Percentiles rank a stretch among this genome's conserved stretches.
Evolutionary conservation across 1,140 invertebrate genomes (phyloP).

Genomic region (Hydropsyche tenuis): DNA sequence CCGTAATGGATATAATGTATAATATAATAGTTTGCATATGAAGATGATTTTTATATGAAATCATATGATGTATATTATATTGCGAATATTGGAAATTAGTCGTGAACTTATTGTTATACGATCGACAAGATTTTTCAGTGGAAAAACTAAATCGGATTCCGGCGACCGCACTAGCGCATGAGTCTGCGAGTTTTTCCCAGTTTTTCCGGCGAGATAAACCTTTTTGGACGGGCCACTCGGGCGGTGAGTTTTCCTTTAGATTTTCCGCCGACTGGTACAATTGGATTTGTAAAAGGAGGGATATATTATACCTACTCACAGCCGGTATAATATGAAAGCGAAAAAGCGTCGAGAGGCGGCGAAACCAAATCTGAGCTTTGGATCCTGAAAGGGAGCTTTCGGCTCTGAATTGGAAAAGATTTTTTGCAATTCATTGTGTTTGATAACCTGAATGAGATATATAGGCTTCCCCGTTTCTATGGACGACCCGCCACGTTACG

Average conservation of each 20-base stretch:
- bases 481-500: constrained; percentile 29
- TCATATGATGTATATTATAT: no score
- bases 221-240: constrained; percentile 28
- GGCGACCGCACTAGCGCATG: no score
- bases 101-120: neutral
- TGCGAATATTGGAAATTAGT: no score
- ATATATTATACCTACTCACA: constrained; percentile 1
- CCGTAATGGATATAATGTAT: no score
- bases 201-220: constrained; percentile 34
- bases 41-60: no score
- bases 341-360: neutral
- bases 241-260: constrained; percentile 26
- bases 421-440: constrained; percentile 51
- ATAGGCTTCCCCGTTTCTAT: constrained; percentile 34
- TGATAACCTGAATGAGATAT: constrained; percentile 51
- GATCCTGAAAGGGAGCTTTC: constrained; percentile 34
- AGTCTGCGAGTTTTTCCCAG: constrained; percentile 13
- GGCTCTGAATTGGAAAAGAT: constrained; percentile 47
- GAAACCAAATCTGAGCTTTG: constrained; percentile 45
- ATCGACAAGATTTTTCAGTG: neutral
- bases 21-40: no score
- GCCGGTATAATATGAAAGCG: neutral
- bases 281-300: constrained; percentile 48
- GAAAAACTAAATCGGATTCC: no score
- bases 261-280: constrained; percentile 39